phyloP scores from a whole-genome alignment of 2,888 invertebrate genomes.

The Temnothorax unifasciatus region DNA sequence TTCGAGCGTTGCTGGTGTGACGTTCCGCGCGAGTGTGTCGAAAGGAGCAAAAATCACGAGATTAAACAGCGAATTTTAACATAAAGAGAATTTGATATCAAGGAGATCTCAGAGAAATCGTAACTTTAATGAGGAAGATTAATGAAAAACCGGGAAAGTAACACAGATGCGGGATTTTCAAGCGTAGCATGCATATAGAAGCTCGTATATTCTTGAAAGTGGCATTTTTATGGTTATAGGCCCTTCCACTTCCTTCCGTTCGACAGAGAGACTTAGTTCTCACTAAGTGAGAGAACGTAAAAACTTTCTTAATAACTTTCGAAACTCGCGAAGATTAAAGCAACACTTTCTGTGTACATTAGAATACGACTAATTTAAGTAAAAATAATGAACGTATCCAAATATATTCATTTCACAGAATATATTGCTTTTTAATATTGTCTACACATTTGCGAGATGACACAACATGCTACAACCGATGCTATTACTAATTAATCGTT shows the following conservation, averaged over 20 bases:
- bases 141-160: neutral
- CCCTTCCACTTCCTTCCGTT: slow-evolving; percentile 1
- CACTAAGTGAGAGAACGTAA: slow-evolving; percentile 8
- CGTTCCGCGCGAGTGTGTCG: slow-evolving; percentile 35
- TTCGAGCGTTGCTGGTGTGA: slow-evolving; percentile 52
- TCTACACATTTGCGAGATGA: neutral
- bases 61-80: neutral
- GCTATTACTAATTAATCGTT: neutral
- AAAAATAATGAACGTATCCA: neutral
- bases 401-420: neutral
- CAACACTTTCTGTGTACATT: neutral
- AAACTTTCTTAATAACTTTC: slow-evolving; percentile 34
- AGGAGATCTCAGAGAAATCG: neutral
- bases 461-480: neutral
- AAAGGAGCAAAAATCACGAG: neutral
- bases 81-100: neutral
- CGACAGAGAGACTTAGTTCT: neutral
- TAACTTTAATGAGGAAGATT: slow-evolving; percentile 2
- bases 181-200: neutral
- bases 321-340: slow-evolving; percentile 24
- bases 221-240: slow-evolving; percentile 23
- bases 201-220: slow-evolving; percentile 4
- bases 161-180: neutral
- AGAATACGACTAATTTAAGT: neutral
- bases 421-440: neutral